phyloP scores from a whole-genome alignment of 2,113 vertebrate species.

The Bujurquina vittata region DNA sequence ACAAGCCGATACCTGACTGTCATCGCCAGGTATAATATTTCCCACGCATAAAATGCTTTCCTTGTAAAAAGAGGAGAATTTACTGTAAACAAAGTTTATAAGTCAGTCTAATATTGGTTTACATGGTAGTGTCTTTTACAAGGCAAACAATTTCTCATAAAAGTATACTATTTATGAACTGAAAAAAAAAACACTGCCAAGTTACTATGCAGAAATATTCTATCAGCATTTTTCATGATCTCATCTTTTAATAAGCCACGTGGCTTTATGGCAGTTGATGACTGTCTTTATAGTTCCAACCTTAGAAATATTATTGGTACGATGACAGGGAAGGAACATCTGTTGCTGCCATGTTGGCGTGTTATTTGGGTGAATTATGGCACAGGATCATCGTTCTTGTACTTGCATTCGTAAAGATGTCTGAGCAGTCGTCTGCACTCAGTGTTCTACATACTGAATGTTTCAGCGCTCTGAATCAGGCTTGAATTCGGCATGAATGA shows the following conservation, averaged over 20 bases:
- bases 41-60: neutral
- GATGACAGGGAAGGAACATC: slow-evolving; percentile 6
- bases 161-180: neutral
- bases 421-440: neutral
- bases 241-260: neutral
- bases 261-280: neutral
- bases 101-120: neutral
- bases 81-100: neutral
- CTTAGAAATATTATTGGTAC: slow-evolving; percentile 8
- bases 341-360: neutral
- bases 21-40: neutral
- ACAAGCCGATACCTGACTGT: neutral
- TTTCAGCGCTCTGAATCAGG: neutral
- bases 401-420: neutral
- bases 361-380: neutral
- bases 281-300: neutral
- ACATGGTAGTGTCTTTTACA: neutral
- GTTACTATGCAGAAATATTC: neutral
- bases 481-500: neutral
- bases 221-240: neutral
- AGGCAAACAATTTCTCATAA: neutral
- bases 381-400: neutral
- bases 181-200: neutral
- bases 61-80: neutral
- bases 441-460: neutral